Base-by-base conservation (phyloP, 2,797 vertebrate genomes). In the Champsocephalus esox region DNA sequence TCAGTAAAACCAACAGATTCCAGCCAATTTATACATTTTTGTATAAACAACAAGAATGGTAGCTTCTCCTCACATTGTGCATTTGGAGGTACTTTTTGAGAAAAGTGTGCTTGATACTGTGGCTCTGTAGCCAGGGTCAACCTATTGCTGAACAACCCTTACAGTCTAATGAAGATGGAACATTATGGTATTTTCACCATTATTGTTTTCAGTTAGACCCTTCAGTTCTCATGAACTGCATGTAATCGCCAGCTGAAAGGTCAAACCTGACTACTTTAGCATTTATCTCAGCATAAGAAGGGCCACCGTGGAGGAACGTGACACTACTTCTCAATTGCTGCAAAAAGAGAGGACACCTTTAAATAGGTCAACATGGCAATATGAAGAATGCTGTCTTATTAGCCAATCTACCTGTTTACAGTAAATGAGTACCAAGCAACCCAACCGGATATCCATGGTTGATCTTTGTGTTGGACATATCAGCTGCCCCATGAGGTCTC, bases 1-100 rank as follows among this genome's bases (percentile, higher is more conserved):
- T 41, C 28, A 52, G 14, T 69, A 56, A 71, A n/a, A 80, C 48
- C 60, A 49, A 38, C 38, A 54, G 19, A 48, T 64, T 52, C 57
- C 45, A 44, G 17, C 9, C 17, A 34, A 59, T 80, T 38, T 68
- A 4, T 52, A 50, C 9, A n/a, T 51, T 55, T 54, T 64, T 14
- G 32, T 54, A 28, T 21, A 14, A 70, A 49, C 44, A 28, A 28
- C 28, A 38, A 38, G 34, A 38, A 38, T 38, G 34, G 34, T 38
- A 38, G 34, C 34, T 9, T 38, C 34, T 38, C 34, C 34, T 38
- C 7, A 38, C 34, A 28, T 28, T 28, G 28, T 28, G 5, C 16
- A 28, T 52, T 51, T 44, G 38, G 44, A 34, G 12, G 12, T 38
- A 48, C n/a, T 48, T 51, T 41, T 46, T 38, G 43, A 56, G 34